Base-by-base conservation (phyloP, 2,797 vertebrate genomes). In the Hemitrygon akajei region DNA sequence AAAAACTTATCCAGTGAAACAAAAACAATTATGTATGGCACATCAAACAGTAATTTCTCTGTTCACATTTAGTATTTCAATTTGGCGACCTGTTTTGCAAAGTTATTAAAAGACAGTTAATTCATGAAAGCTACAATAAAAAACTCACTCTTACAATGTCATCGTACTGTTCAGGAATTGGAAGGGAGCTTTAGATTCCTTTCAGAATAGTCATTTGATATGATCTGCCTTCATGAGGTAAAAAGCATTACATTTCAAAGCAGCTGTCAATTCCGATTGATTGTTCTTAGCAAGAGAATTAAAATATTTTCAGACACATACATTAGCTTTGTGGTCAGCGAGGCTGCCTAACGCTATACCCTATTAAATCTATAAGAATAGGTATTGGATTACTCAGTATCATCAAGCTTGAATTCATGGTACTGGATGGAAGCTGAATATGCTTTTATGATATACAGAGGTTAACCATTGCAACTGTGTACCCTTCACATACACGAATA, bases 231-330 rank as follows among this genome's bases (percentile, higher is more conserved):
- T 89, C 86, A 89, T 89, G 60, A 66, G 56, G 63, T 89, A 89
- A 87, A 30, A 73, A 89, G 20, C 60, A 86, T 56, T 69, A 22
- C 86, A 89, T 66, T 89, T 92, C 40, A 92, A 56, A 56, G 37
- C 27, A 73, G 37, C 69, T 92, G 91, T 56, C 69, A 73, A 73
- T 76, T 93, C 91, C 93, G 12, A 76, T 93, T 93, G 71, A 93
- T 93, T 76, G 16, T 76, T 71, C 89, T 93, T 30, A 14, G 69
- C 40, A 7, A 93, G 71, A 76, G 12, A 73, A 93, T 93, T 93
- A 93, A 56, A 93, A 76, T 93, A 56, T 76, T 93, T 76, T 93
- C 91, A 69, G 58, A 63, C 86, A 66, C n/a, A 37, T 18, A n/a
- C 63, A 37, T 69, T n/a, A 30, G 63, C n/a, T 18, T 69, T 89